Evolutionary conservation across 2,888 invertebrate genomes (phyloP), one percentile per base, ranked within the genome.

Genomic region (Noctua janthe): DNA sequence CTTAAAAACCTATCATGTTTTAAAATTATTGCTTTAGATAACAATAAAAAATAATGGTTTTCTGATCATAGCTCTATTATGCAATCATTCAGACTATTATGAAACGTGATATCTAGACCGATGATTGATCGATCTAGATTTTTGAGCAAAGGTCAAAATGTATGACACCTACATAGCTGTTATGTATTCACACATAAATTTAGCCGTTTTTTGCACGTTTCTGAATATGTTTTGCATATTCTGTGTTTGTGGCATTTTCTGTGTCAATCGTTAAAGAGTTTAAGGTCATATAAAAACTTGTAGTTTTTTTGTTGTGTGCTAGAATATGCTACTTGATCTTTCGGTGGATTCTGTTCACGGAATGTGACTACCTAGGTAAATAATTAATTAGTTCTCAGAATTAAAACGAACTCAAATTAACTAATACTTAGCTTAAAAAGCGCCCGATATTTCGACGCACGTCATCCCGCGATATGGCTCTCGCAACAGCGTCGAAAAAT

Each of bases 71-170:
- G 81, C 71, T 87, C 66, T 82, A 80, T 91, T 87, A 82, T 80
- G 84, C 90, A 92, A 91, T 91, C 90, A 90, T 91, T 90, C 87
- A 85, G 89, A 69, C 83, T 77, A 89, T 91, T 92, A 84, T 62
- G 82, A 86, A 91, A 91, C 84, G 17, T 71, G 87, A 91, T 91
- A 90, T 86, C 81, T 76, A 80, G 78, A 74, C 76, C 81, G 66
- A 80, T 91, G 90, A 92, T 90, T 85, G 88, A 92, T 92, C 76
- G 89, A 83, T 91, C 90, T 90, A 91, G 89, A 89, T 92, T 83
- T 86, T 66, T 47, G 59, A 56, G 5, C 56, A 78, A 89, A 89
- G 89, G 87, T 88, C 83, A 87, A 51, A 66, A 69, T 2, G 69
- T 35, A 51, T 69, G 59, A 80, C 87, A 81, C 85, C 87, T 85